Percentiles rank a stretch among this genome's conserved stretches.
Evolutionary conservation across 2,888 invertebrate species (phyloP).

Genomic region (Hypena proboscidalis): DNA sequence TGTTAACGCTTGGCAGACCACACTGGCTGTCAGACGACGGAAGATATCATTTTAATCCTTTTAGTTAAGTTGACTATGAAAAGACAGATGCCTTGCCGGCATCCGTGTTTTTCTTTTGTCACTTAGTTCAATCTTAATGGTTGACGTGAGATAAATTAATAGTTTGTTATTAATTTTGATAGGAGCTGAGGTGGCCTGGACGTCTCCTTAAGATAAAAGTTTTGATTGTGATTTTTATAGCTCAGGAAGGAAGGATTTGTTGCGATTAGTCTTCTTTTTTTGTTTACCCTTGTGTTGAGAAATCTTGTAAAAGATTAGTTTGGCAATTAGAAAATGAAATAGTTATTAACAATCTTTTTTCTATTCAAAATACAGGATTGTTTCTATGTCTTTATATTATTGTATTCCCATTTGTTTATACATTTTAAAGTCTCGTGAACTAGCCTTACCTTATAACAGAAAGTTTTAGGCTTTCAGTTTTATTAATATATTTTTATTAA

Average conservation of each 20-base stretch:
- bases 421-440: no score
- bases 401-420: no score
- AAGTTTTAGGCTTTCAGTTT: no score
- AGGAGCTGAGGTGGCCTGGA: conserved; percentile 15
- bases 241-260: background rate
- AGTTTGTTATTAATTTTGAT: conserved; percentile 50
- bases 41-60: conserved; percentile 85
- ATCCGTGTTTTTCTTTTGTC: conserved; percentile 77
- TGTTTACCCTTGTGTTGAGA: background rate
- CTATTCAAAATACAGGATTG: no score
- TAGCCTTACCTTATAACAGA: no score
- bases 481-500: no score
- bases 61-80: conserved; percentile 85
- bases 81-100: conserved; percentile 78
- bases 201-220: conserved; percentile 13
- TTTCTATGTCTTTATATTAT: no score
- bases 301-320: no score
- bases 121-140: conserved; percentile 60
- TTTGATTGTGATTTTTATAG: background rate
- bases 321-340: no score
- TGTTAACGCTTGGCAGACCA: conserved; percentile 81
- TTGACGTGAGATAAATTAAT: conserved; percentile 61
- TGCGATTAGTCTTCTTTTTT: background rate
- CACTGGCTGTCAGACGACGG: conserved; percentile 81
- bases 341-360: no score